Evolutionary conservation across 2,888 invertebrate genomes (phyloP).

Genomic region (Eucera pruinosa): DNA sequence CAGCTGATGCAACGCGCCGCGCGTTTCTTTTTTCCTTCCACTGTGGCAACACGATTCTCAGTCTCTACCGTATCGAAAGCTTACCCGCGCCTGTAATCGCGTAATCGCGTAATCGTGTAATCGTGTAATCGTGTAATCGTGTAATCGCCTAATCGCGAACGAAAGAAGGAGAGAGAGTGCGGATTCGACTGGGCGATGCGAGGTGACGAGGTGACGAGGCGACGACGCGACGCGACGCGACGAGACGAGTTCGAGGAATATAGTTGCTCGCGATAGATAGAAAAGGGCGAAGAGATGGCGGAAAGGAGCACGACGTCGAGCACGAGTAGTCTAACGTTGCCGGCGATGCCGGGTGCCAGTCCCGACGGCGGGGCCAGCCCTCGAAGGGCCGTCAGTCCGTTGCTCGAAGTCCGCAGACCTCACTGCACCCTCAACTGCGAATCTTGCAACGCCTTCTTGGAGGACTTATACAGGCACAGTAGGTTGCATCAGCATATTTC

Average conservation of each 20-base stretch:
- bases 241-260: conserved; percentile 17
- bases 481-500: conserved; percentile 62
- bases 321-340: conserved; percentile 80
- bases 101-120: too few species aligned
- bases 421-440: conserved; percentile 91
- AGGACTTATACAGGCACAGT: conserved; percentile 88
- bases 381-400: conserved; percentile 89
- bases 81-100: too few species aligned
- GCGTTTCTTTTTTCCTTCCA: neutral
- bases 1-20: neutral
- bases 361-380: conserved; percentile 84
- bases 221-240: too few species aligned
- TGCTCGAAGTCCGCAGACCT: conserved; percentile 89
- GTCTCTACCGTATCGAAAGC: too few species aligned
- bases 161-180: neutral
- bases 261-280: conserved; percentile 22
- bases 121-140: too few species aligned
- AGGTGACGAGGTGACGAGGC: too few species aligned
- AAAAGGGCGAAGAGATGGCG: conserved; percentile 70
- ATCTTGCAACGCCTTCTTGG: conserved; percentile 89
- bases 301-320: conserved; percentile 80
- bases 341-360: conserved; percentile 79
- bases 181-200: conserved; percentile 16
- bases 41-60: too few species aligned
- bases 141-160: too few species aligned